Evolutionary conservation across 2,888 invertebrate genomes (phyloP).

Genomic region (Himalopsyche kuldschensis): DNA sequence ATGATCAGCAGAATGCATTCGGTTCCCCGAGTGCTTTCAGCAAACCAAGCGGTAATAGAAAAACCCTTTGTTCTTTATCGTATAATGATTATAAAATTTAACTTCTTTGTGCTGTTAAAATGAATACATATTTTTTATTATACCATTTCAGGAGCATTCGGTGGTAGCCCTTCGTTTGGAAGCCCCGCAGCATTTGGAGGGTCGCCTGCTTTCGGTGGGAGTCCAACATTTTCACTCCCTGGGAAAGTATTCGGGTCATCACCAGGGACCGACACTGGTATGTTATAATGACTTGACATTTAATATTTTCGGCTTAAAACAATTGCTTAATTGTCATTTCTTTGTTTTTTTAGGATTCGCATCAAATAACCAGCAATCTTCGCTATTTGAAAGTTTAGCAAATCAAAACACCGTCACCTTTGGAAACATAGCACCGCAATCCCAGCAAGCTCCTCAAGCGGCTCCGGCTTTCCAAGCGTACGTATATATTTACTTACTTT

Average conservation of each 20-base stretch:
- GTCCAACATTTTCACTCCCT: slow-evolving; percentile 58
- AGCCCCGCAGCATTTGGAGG: slow-evolving; percentile 49
- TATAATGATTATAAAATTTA: too few species aligned
- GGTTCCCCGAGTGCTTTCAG: slow-evolving; percentile 41
- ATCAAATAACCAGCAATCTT: slow-evolving; percentile 54
- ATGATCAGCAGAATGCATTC: slow-evolving; percentile 36
- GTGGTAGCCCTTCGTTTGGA: slow-evolving; percentile 33
- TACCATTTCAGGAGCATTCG: slow-evolving; percentile 23
- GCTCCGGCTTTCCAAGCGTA: slow-evolving; percentile 53
- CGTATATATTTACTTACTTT: not conserved
- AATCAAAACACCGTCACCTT: slow-evolving; percentile 67
- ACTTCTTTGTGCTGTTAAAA: not conserved
- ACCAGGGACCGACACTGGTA: slow-evolving; percentile 42
- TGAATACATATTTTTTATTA: not conserved
- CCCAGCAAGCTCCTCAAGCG: slow-evolving; percentile 41
- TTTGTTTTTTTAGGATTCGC: not conserved
- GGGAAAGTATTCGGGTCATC: slow-evolving; percentile 49
- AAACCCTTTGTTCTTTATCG: too few species aligned
- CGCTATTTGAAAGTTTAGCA: slow-evolving; percentile 66
- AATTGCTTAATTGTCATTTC: not conserved
- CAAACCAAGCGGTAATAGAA: slow-evolving; percentile 41
- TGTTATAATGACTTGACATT: not conserved
- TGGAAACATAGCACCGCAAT: slow-evolving; percentile 65
- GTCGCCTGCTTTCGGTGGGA: slow-evolving; percentile 55
- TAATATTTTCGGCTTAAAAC: not conserved